A percentile compares a stretch with the other conserved stretches of the same genome.
These are phyloP conservation scores for Lithobius niger DNA, from an alignment of 1,140 invertebrate species.

Conservation along the genomic window DNA sequence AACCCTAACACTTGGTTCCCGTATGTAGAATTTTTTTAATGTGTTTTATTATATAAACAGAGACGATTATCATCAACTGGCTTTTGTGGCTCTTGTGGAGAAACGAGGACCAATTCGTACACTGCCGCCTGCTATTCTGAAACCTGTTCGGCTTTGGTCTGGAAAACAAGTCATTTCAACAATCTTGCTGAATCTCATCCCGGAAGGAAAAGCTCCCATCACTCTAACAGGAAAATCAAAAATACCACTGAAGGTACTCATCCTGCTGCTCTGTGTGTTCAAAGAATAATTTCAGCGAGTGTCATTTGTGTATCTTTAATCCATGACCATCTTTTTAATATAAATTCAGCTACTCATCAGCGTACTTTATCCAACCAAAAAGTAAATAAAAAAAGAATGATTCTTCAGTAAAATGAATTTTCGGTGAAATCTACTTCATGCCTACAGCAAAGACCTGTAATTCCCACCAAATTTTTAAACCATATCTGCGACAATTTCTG, in stretches of 20 bases:
- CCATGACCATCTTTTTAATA: not conserved
- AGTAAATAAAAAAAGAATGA: too few relatives aligned
- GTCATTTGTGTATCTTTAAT: not conserved
- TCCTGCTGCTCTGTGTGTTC: not conserved
- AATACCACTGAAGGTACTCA: slow-evolving; percentile 53
- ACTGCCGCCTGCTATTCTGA: slow-evolving; percentile 74
- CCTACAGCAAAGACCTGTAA: too few relatives aligned
- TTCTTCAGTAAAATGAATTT: too few relatives aligned
- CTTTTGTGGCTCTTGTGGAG: slow-evolving; percentile 66
- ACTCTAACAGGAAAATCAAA: slow-evolving; percentile 72
- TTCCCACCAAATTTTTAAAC: too few relatives aligned
- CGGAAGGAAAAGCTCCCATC: slow-evolving; percentile 52
- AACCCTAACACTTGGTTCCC: too few relatives aligned
- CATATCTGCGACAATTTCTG: too few relatives aligned
- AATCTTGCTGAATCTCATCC: slow-evolving; percentile 74
- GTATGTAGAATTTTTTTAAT: not conserved
- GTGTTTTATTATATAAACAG: slow-evolving; percentile 30
- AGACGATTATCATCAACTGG: slow-evolving; percentile 78
- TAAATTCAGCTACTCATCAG: not conserved
- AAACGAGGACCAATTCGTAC: slow-evolving; percentile 51
- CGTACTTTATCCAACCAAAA: too few relatives aligned
- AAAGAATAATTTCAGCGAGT: too few relatives aligned
- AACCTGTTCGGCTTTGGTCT: slow-evolving; percentile 81
- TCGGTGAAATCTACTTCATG: too few relatives aligned
- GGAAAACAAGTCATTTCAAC: slow-evolving; percentile 92